A percentile compares a stretch with the other conserved stretches of the same genome.
These are phyloP conservation scores for Drosophila orena DNA, from an alignment of 1,140 invertebrate genomes.

Conservation along the genomic window DNA sequence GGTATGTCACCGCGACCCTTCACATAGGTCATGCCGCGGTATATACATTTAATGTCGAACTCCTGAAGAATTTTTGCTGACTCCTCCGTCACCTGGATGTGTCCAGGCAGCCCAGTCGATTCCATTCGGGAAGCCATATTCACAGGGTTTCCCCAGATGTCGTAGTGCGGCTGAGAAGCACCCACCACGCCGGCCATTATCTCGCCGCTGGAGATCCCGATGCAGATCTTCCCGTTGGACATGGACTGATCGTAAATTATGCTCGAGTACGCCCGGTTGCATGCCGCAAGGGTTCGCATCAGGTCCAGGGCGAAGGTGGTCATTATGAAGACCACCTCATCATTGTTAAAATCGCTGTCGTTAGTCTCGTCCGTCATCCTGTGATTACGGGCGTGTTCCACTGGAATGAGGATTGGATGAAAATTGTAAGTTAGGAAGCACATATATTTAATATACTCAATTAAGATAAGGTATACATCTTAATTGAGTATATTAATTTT, in stretches of 20 bases:
- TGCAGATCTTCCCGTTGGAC: slow-evolving; percentile 91
- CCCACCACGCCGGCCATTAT: slow-evolving; percentile 90
- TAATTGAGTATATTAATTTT: too few species aligned
- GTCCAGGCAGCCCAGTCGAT: slow-evolving; percentile 91
- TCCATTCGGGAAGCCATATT: slow-evolving; percentile 98
- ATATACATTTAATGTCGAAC: slow-evolving; percentile 27
- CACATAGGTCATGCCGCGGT: slow-evolving; percentile 34
- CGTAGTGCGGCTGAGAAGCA: slow-evolving; percentile 92
- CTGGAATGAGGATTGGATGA: not conserved
- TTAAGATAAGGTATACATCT: too few species aligned
- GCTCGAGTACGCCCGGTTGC: slow-evolving; percentile 33
- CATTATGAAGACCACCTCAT: slow-evolving; percentile 55
- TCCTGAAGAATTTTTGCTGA: slow-evolving; percentile 88
- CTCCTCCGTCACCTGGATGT: slow-evolving; percentile 92
- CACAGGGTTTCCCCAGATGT: slow-evolving; percentile 97
- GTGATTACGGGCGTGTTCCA: slow-evolving; percentile 9
- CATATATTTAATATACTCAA: not conserved
- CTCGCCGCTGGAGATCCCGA: slow-evolving; percentile 89
- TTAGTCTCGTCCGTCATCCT: not conserved
- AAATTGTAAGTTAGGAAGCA: not conserved
- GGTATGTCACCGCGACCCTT: slow-evolving; percentile 34
- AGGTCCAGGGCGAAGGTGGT: slow-evolving; percentile 62
- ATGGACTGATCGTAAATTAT: slow-evolving; percentile 4
- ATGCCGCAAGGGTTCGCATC: slow-evolving; percentile 47
- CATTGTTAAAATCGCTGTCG: not conserved